Evolutionary conservation across 2,888 invertebrate genomes (phyloP), one percentile per base, ranked within the genome.

Genomic region (Tenthredo mesomela): DNA sequence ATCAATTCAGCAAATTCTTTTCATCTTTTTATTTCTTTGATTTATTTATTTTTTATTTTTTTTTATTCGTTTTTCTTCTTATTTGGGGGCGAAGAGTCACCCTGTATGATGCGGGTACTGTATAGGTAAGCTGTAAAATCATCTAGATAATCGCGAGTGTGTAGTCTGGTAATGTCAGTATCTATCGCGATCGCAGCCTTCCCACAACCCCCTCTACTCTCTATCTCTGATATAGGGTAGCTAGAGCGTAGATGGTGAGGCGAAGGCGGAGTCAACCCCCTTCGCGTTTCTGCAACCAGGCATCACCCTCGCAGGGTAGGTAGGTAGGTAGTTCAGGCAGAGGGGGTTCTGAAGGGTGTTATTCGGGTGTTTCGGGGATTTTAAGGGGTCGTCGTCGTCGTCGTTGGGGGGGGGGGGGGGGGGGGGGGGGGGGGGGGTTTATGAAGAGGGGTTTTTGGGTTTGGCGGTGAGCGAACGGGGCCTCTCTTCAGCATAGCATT

Each of bases 261-360:
- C 40, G 92, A 93, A 93, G 93, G 93, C 93, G 93, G 93, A 93
- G 93, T 92, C 92, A 92, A 90, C 90, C 90, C 90, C 89, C 90
- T 89, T 89, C 88, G 87, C 85, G n/a, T 21, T 61, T 61, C 80
- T 67, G 67, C 67, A 67, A 6, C 33, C 29, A 67, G 61, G 33
- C 77, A 47, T 77, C 77, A 33, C 25, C 50, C 50, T 50, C 75
- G 5, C 7, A 15, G 15, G 29, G 67, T 67, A 12, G 67, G 33
- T 33, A 18, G 29, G 67, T 67, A 12, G 67, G 33, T 33, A 18
- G 29, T 12, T 15, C 54, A n/a, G 54, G 7, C 54, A n/a, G n/a
- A n/a, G 54, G 33, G 33, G 33, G n/a, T 43, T 12, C n/a, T n/a
- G 50, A 25, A 3, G 61, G 61, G 9, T 2, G 21, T 25, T 21